A percentile compares a stretch with the other conserved stretches of the same genome.
Conservation (phyloP, 2,888 invertebrate species). For the Phrixothrix hirtus region DNA sequence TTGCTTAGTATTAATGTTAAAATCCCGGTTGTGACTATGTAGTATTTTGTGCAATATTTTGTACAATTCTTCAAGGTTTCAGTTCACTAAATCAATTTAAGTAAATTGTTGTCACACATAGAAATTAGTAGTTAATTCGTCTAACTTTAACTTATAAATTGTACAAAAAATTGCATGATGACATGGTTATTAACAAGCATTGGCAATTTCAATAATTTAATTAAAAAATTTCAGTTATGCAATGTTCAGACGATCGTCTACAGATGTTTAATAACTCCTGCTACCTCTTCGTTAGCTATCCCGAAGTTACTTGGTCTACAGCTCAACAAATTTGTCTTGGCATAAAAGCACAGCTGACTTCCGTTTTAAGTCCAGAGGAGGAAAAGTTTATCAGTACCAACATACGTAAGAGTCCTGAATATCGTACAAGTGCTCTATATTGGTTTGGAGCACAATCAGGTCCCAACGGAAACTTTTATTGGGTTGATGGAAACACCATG, state of each 20-base stretch:
- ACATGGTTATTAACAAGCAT: not conserved
- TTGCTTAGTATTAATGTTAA: too few species aligned
- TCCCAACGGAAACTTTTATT: constrained; percentile 59
- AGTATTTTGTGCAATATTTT: too few species aligned
- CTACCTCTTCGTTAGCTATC: constrained; percentile 76
- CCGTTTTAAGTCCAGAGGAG: constrained; percentile 70
- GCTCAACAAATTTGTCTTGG: constrained; percentile 72
- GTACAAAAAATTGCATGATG: too few species aligned
- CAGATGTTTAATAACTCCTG: constrained; percentile 72
- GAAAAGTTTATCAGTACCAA: constrained; percentile 71
- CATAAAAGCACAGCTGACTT: constrained; percentile 71
- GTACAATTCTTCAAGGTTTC: too few species aligned
- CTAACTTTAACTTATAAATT: too few species aligned
- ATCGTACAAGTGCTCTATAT: constrained; percentile 72
- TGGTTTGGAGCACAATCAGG: constrained; percentile 70
- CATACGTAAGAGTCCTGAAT: constrained; percentile 70
- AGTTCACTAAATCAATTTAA: too few species aligned
- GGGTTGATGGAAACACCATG: constrained; percentile 65
- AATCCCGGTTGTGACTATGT: too few species aligned
- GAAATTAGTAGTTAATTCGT: too few species aligned
- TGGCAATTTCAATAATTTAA: constrained; percentile 11
- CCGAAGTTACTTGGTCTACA: constrained; percentile 74
- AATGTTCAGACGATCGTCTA: constrained; percentile 72
- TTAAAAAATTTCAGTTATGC: constrained; percentile 64
- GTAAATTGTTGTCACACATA: too few species aligned